Percentiles rank a stretch among this genome's conserved stretches.
Evolutionary conservation across 2,888 invertebrate species (phyloP).

Genomic region (Cepaea hortensis): DNA sequence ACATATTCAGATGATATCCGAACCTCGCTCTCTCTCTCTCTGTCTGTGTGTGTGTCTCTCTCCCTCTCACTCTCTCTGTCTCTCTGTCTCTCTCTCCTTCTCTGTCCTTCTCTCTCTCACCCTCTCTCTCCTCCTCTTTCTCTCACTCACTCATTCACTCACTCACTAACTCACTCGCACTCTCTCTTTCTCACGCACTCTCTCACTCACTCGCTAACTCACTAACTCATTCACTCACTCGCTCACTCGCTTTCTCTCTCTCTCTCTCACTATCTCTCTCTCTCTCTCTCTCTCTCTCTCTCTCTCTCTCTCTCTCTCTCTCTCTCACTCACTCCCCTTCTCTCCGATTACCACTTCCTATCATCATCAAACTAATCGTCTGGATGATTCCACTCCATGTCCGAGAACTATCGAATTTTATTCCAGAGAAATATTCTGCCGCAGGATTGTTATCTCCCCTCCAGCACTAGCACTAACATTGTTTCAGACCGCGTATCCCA

Average conservation of each 20-base stretch:
- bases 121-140: neutral
- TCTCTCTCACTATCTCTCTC: neutral
- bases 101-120: neutral
- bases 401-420: too few species aligned
- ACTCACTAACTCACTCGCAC: neutral
- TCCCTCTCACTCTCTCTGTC: neutral
- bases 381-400: too few species aligned
- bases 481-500: too few species aligned
- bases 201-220: neutral
- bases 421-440: too few species aligned
- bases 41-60: neutral
- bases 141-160: neutral
- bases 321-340: neutral
- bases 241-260: neutral
- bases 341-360: neutral
- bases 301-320: conserved; percentile 7
- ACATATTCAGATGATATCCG: too few species aligned
- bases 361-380: too few species aligned
- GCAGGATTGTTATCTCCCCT: too few species aligned
- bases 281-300: neutral
- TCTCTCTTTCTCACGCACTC: neutral
- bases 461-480: too few species aligned
- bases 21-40: neutral
- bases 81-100: neutral
- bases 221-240: neutral